Conservation (phyloP, 2,797 vertebrate species). For the Forpus xanthops region DNA sequence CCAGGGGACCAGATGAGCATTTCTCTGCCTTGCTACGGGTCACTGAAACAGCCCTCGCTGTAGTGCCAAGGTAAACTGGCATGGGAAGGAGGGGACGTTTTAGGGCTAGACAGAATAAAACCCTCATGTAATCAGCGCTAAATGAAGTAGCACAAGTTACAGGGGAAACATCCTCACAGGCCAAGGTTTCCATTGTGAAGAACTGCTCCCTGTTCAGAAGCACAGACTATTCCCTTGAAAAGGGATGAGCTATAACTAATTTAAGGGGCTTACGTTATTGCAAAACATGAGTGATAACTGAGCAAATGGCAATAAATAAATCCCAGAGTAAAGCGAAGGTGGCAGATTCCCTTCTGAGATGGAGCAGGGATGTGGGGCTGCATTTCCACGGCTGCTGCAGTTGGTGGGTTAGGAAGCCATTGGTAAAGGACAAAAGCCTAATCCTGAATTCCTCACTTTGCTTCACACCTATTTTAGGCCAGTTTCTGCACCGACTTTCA, state of each 20-base stretch:
- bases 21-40: background rate
- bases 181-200: conserved; percentile 18
- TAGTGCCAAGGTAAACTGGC: background rate
- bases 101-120: background rate
- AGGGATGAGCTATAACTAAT: conserved; percentile 16
- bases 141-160: conserved; percentile 9
- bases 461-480: background rate
- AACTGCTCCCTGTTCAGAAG: conserved; percentile 15
- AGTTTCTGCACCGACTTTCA: background rate
- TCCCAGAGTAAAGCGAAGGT: background rate
- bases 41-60: background rate
- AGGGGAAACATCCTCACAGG: conserved; percentile 5
- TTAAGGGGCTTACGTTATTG: conserved; percentile 45
- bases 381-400: rapidly evolving
- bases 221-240: conserved; percentile 37
- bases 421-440: background rate
- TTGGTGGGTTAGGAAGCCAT: rapidly evolving
- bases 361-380: background rate
- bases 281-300: no score
- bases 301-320: conserved; percentile 38
- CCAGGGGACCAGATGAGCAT: rapidly evolving
- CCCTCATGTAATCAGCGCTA: conserved; percentile 6
- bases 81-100: background rate
- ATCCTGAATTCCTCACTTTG: background rate
- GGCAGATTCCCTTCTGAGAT: background rate